Conservation (phyloP, 1,140 invertebrate genomes). For the Heliconius melpomene region DNA sequence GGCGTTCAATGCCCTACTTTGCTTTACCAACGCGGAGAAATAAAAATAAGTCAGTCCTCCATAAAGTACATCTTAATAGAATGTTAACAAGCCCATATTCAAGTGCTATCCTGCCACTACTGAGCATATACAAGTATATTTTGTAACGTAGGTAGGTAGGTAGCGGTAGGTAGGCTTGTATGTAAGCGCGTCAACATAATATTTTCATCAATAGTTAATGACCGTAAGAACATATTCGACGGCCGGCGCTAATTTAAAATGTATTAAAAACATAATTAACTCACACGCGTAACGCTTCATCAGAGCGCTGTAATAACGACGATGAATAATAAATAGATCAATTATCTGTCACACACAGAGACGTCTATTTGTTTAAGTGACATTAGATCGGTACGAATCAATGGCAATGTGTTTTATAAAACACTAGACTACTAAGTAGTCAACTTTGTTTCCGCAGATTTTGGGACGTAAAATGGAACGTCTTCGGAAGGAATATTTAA, state of each 20-base stretch:
- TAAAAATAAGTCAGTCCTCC: too few species aligned
- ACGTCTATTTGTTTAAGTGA: not conserved
- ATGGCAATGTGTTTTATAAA: not conserved
- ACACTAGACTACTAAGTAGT: too few species aligned
- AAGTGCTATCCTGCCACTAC: not conserved
- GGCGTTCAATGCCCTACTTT: too few species aligned
- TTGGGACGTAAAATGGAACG: too few species aligned
- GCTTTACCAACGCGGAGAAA: too few species aligned
- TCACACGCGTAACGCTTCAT: not conserved
- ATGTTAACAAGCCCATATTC: too few species aligned
- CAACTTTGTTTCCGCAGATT: too few species aligned
- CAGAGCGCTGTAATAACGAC: not conserved
- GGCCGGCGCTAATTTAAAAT: constrained; percentile 2
- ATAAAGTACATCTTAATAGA: too few species aligned
- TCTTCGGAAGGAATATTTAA: too few species aligned
- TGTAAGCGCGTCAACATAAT: not conserved
- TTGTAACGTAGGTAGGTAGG: too few species aligned
- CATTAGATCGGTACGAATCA: not conserved
- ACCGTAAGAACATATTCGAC: constrained; percentile 2
- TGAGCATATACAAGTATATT: not conserved
- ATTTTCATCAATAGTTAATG: constrained; percentile 8
- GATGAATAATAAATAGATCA: constrained; percentile 13
- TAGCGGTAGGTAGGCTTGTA: too few species aligned
- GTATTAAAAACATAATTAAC: constrained; percentile 4
- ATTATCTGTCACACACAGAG: constrained; percentile 11